Percentiles rank a stretch among this genome's conserved stretches.
Conservation (phyloP, 2,888 invertebrate genomes). For the Tridacna gigas region DNA sequence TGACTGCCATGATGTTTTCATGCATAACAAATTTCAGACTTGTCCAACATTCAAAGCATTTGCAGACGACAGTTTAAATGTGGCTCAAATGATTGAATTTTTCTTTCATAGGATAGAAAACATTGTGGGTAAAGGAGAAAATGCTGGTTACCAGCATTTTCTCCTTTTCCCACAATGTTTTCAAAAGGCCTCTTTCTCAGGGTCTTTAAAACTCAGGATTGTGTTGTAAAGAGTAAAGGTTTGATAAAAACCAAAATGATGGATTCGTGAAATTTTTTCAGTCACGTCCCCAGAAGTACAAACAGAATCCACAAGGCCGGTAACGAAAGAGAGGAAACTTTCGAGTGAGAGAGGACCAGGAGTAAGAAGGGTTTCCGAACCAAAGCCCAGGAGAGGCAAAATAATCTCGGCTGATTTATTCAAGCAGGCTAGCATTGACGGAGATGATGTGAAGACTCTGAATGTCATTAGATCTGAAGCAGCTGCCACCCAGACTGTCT, state of each 20-base stretch:
- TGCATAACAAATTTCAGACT: no score
- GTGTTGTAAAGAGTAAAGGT: no score
- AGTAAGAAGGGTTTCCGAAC: not conserved
- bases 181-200: not conserved
- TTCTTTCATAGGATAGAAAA: not conserved
- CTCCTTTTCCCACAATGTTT: not conserved
- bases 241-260: no score
- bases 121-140: not conserved
- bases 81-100: no score
- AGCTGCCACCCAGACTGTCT: conserved; percentile 48
- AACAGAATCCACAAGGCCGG: not conserved
- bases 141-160: not conserved
- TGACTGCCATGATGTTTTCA: no score
- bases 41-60: no score
- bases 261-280: not conserved
- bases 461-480: conserved; percentile 38
- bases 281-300: conserved; percentile 6
- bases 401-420: conserved; percentile 23
- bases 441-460: not conserved
- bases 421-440: not conserved
- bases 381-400: conserved; percentile 32
- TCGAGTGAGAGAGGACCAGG: conserved; percentile 4
- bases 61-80: no score
- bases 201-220: no score
- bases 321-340: conserved; percentile 3